Conservation (phyloP, 2,888 invertebrate genomes). For the Orthonevra nobilis region DNA sequence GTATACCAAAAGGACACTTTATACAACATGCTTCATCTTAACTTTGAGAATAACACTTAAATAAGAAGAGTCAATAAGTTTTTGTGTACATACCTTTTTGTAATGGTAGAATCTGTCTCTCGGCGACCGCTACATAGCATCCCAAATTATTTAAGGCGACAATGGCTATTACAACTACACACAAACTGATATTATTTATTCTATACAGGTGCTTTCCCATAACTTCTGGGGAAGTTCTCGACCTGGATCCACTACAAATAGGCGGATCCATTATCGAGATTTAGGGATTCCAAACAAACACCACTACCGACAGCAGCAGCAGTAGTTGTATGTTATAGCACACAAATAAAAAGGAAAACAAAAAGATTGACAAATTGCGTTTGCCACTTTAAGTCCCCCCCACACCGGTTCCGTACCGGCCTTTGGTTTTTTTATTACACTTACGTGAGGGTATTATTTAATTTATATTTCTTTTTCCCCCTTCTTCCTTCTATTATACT, state of each 20-base stretch:
- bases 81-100: constrained; percentile 75
- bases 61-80: too few species aligned
- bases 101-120: constrained; percentile 75
- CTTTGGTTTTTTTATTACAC: constrained; percentile 19
- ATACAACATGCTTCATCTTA: too few species aligned
- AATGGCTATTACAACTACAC: constrained; percentile 74
- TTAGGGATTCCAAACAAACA: constrained; percentile 32
- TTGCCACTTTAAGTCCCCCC: constrained; percentile 54
- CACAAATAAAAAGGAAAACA: constrained; percentile 11
- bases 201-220: constrained; percentile 62
- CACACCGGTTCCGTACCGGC: constrained; percentile 6
- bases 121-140: constrained; percentile 73
- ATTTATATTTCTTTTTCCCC: constrained; percentile 6
- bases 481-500: too few species aligned
- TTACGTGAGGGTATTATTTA: constrained; percentile 6
- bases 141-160: constrained; percentile 76
- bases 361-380: constrained; percentile 49
- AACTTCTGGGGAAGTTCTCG: constrained; percentile 71
- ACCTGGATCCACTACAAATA: constrained; percentile 78
- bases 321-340: neutral
- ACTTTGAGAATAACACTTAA: too few species aligned
- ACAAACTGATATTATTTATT: constrained; percentile 73
- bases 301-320: constrained; percentile 30
- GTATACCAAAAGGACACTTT: too few species aligned
- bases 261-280: constrained; percentile 77